Base-by-base conservation (phyloP, 2,797 vertebrate species). In the Galago senegalensis region DNA sequence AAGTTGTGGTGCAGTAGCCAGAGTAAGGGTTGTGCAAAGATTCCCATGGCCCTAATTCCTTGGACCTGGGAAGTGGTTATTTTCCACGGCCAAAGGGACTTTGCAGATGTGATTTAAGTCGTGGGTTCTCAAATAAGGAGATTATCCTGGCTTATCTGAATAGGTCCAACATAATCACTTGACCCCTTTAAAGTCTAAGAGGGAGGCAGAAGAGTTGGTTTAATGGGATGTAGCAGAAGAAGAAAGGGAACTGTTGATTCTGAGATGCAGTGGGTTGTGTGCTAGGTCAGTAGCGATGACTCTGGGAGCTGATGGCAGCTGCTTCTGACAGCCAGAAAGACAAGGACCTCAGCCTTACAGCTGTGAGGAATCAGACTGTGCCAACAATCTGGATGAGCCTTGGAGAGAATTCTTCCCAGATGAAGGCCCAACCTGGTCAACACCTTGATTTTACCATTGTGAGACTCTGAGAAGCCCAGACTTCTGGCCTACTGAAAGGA, bases 141-240 rank as follows among this genome's bases (percentile, higher is more conserved):
- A 43, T 37, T 3, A 46, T 58, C 46, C 53, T 37, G 72, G 83
- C 21, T 84, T 46, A 40, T 72, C n/a, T 40, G 63, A 63, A 16
- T 3, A 23, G n/a, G 4, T 7, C 8, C 16, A 4, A 0, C 7
- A 1, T 14, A 56, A 9, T 60, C 23, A 1, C 31, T 67, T n/a
- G 53, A 83, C 20, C 14, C 20, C 5, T 87, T 27, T 34, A 13
- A 34, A 1, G 18, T 31, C 18, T 3, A 16, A 18, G 16, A 31
- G 1, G 37, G 37, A 37, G 9, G 46, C 31, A 13, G 10, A 12
- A 7, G 20, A 29, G 5, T 12, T 21, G 0, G 12, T 21, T 49
- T 0, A 21, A 25, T 0, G 10, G 10, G 46, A 25, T 18, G 7
- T 2, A 0, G 29, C 14, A 23, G 49, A 7, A 61, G 8, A 14